Conservation (phyloP, 1,140 invertebrate species). For the Drosophila tropicalis region DNA sequence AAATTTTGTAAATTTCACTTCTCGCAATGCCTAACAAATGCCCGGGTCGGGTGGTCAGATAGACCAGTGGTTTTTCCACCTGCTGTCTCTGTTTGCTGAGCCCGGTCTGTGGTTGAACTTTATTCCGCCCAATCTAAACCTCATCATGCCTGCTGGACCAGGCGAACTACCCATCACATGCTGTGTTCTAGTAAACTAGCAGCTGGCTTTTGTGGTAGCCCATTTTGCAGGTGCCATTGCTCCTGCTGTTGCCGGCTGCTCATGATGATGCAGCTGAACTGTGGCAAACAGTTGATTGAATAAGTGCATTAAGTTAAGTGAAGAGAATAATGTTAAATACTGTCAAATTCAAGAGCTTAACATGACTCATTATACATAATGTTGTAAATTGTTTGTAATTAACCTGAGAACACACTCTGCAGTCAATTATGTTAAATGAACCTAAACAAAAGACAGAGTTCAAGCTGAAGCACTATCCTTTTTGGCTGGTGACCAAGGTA, state of each 20-base stretch:
- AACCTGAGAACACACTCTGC: not conserved
- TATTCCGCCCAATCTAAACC: not conserved
- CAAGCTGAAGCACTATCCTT: not conserved
- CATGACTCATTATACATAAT: constrained; percentile 13
- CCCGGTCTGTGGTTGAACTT: not conserved
- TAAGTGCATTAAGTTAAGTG: not conserved
- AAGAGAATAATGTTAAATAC: not conserved
- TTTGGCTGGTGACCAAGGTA: constrained; percentile 23
- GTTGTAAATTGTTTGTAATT: constrained; percentile 19
- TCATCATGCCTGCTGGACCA: not conserved
- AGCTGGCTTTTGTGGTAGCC: constrained; percentile 48
- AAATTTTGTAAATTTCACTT: not conserved
- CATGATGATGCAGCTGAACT: constrained; percentile 35
- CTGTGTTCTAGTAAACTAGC: constrained; percentile 11
- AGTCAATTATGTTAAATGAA: constrained; percentile 12
- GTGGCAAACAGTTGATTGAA: constrained; percentile 52
- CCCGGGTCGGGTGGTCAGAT: not conserved
- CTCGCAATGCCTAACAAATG: not conserved
- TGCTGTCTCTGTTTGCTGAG: constrained; percentile 17
- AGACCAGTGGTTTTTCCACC: constrained; percentile 1
- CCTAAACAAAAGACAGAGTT: not conserved
- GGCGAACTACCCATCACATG: not conserved
- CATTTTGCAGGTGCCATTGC: constrained; percentile 29
- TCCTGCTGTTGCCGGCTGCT: not conserved
- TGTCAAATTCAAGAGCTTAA: constrained; percentile 1